Conservation (phyloP, 2,888 invertebrate genomes). For the Eulithis prunata region DNA sequence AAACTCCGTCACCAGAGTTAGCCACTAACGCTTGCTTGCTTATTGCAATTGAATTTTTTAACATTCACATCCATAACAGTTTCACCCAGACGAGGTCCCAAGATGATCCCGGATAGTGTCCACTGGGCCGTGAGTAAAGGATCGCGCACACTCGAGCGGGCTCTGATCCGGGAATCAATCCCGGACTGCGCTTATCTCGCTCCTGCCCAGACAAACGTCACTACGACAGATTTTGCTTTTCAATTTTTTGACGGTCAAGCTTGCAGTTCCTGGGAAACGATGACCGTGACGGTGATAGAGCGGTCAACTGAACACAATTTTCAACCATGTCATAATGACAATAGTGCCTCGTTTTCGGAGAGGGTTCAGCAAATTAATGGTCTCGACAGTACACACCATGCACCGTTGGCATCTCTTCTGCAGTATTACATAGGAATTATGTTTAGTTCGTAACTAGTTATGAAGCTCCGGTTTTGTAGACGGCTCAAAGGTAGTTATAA, state of each 20-base stretch:
- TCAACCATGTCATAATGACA: no score
- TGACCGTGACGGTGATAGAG: background rate
- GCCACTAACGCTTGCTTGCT: no score
- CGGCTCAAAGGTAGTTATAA: no score
- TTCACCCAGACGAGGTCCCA: constrained; percentile 32
- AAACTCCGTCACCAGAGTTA: no score
- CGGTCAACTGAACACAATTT: no score
- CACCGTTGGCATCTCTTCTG: no score
- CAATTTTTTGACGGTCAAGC: constrained; percentile 60
- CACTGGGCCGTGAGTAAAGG: constrained; percentile 76
- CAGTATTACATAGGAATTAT: no score
- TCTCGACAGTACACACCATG: no score
- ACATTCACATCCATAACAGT: constrained; percentile 26
- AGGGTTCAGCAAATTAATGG: no score
- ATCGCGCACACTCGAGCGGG: constrained; percentile 73
- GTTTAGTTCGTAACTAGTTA: no score
- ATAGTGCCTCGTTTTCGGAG: no score
- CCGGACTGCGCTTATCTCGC: constrained; percentile 78
- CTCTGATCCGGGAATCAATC: constrained; percentile 82
- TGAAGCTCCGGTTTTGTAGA: no score
- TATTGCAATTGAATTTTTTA: background rate
- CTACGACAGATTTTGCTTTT: constrained; percentile 67
- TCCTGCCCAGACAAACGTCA: constrained; percentile 71
- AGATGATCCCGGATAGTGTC: constrained; percentile 61
- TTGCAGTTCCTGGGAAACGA: background rate